Evolutionary conservation across 2,888 invertebrate species (phyloP), one percentile per base, ranked within the genome.

Genomic region (Thymelicus acteon): DNA sequence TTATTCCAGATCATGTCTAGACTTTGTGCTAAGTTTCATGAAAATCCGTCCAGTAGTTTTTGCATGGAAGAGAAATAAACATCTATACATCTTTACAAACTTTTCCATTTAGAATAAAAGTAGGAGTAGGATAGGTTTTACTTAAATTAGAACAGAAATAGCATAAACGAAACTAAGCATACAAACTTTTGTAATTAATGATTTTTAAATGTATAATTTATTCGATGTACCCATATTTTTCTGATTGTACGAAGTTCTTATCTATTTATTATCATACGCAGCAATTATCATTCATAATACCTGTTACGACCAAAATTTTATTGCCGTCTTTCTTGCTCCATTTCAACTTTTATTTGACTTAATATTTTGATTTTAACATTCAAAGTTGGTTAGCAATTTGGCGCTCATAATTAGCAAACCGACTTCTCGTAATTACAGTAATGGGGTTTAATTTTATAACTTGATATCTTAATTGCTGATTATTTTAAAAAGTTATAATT

Each of bases 391-490:
- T 79, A 77, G 78, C 74, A 77, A 80, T 77, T 78, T 76, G 73
- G 76, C 77, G 71, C 76, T 72, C 73, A 75, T 84, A 83, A 85
- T 85, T 82, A 82, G 80, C 76, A 81, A 85, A 85, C 79, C 72
- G 69, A 63, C 58, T 62, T 66, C 60, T 48, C 44, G 52, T 61
- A 67, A 67, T 67, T 67, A 60, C 40, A 13, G 24, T 47, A 44
- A 54, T 44, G 10, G 31, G 52, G 31, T 61, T 39, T 67, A 61
- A 52, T 61, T 60, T 60, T 2, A 52, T 39, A 49, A 64, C 39
- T 40, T 31, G 12, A 24, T 44, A 57, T 8, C 24, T 65, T 8
- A 57, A 47, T 13, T 40, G n/a, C 57, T 52, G 49, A 52, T 19
- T 4, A 52, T 52, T 19, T 52, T 6, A 19, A 52, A 6, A 52